Percentiles rank a stretch among this genome's conserved stretches.
Evolutionary conservation across 2,888 invertebrate genomes (phyloP).

Genomic region (Willowsia nigromaculata): DNA sequence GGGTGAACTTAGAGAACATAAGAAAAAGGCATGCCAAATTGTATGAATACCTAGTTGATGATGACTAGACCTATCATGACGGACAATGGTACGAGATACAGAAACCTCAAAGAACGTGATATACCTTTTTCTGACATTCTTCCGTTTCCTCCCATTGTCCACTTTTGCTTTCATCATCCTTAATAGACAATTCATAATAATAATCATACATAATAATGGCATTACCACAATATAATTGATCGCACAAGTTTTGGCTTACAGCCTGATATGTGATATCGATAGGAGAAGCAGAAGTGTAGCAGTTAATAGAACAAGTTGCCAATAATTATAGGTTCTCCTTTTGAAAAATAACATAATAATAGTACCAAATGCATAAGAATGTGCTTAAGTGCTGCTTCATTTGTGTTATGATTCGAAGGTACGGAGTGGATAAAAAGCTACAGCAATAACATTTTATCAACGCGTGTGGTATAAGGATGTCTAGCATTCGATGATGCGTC

Average conservation of each 20-base stretch:
- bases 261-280: neutral
- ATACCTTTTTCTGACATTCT: neutral
- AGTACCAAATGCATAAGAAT: neutral
- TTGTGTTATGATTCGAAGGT: neutral
- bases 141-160: conserved; percentile 57
- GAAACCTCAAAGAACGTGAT: too few relatives aligned
- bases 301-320: neutral
- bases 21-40: neutral
- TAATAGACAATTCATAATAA: conserved; percentile 29
- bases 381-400: neutral
- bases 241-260: conserved; percentile 2
- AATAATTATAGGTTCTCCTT: neutral
- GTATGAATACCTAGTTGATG: neutral
- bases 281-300: neutral
- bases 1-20: too few relatives aligned
- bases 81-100: neutral
- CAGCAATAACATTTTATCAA: too few relatives aligned
- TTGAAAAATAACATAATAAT: neutral
- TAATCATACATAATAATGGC: neutral
- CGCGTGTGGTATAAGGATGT: too few relatives aligned
- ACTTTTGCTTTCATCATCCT: conserved; percentile 26
- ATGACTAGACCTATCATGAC: too few relatives aligned
- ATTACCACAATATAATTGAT: conserved; percentile 38
- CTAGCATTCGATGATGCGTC: too few relatives aligned
- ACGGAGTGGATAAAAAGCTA: neutral